These are phyloP conservation scores for Diprion similis DNA, from an alignment of 1,140 invertebrate genomes.

Conservation along the genomic window DNA sequence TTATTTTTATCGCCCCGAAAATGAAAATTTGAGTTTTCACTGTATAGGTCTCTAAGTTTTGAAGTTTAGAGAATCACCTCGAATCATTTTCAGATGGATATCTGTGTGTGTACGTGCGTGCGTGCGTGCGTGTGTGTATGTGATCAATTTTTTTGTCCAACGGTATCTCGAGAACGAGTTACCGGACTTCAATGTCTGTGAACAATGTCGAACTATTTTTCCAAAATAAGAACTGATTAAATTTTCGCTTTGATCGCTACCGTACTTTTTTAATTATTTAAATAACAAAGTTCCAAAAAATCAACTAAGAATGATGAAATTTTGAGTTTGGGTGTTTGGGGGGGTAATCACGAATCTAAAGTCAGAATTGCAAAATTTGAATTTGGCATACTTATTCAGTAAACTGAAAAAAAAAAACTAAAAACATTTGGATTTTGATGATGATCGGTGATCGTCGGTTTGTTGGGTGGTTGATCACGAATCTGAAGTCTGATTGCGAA, in stretches of 20 bases:
- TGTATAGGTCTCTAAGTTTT: too few species aligned
- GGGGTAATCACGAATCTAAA: too few species aligned
- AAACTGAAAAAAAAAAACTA: too few species aligned
- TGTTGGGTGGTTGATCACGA: too few species aligned
- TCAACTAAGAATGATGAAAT: not conserved
- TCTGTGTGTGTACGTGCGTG: not conserved
- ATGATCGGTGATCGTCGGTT: too few species aligned
- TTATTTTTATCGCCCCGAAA: too few species aligned
- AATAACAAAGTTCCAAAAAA: not conserved
- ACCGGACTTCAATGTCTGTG: not conserved
- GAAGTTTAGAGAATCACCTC: too few species aligned
- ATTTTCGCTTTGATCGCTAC: not conserved
- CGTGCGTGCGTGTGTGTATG: not conserved
- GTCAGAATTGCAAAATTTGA: too few species aligned
- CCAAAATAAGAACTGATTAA: not conserved
- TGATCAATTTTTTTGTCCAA: not conserved
- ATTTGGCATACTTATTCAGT: too few species aligned
- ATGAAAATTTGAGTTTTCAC: too few species aligned
- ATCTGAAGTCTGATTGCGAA: too few species aligned
- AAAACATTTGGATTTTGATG: too few species aligned
- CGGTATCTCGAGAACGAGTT: not conserved
- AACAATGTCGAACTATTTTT: not conserved
- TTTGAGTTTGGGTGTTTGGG: not conserved
- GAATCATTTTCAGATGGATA: not conserved
- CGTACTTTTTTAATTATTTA: not conserved